A percentile compares a stretch with the other conserved stretches of the same genome.
Evolutionary conservation across 2,113 vertebrate species (phyloP).

Genomic region (Acrocephalus kingi): DNA sequence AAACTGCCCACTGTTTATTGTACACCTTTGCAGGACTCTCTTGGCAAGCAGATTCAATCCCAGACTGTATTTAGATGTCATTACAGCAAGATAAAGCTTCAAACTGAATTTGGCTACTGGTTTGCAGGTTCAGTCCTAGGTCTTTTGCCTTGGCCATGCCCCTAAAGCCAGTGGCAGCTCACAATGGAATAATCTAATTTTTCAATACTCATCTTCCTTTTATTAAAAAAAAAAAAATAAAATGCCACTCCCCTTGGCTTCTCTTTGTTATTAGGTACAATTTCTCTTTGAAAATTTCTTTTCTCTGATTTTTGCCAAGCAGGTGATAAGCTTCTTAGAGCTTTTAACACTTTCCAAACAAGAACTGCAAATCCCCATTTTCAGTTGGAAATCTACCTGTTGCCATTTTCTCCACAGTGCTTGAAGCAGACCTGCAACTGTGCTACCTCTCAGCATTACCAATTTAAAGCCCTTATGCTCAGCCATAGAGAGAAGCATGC

Average conservation of each 20-base stretch:
- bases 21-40: not conserved
- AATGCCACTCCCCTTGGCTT: not conserved
- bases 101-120: not conserved
- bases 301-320: not conserved
- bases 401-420: constrained; percentile 3
- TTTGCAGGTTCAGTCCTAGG: not conserved
- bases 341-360: not conserved
- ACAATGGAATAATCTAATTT: not conserved
- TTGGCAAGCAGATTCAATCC: not conserved
- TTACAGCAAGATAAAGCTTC: not conserved
- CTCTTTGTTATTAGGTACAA: not conserved
- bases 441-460: not conserved
- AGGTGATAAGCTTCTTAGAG: not conserved
- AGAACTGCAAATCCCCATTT: not conserved
- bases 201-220: not conserved
- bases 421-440: constrained; percentile 6
- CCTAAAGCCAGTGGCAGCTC: not conserved
- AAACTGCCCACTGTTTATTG: not conserved
- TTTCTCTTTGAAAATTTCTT: not conserved
- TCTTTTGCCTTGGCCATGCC: not conserved
- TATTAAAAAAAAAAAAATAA: not conserved
- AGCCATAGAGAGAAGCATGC: constrained; percentile 28
- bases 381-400: constrained; percentile 23
- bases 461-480: not conserved
- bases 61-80: not conserved